phyloP scores from a whole-genome alignment of 2,113 vertebrate species.

The Glareola pratincola region DNA sequence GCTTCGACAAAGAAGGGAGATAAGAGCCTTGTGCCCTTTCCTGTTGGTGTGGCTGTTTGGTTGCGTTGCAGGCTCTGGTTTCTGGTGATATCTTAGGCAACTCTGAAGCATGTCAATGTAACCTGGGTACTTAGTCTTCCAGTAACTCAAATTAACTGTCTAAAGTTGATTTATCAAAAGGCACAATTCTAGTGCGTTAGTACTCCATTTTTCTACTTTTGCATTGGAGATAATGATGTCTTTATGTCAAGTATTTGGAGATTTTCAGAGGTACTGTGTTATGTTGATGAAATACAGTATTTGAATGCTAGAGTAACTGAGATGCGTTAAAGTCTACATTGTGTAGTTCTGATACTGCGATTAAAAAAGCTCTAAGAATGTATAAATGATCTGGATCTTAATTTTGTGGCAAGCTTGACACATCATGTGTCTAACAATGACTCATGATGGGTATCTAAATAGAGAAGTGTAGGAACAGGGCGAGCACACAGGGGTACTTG shows the following conservation, averaged over 20 bases:
- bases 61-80: background rate
- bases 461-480: background rate
- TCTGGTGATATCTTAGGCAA: background rate
- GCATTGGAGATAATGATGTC: background rate
- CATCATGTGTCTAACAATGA: background rate
- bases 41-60: background rate
- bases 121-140: background rate
- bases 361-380: background rate
- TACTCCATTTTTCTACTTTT: background rate
- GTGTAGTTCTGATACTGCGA: rapidly evolving
- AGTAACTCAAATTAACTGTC: background rate
- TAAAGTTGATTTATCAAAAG: background rate
- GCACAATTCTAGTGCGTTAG: background rate
- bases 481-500: background rate
- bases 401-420: background rate
- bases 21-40: background rate
- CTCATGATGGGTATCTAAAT: background rate
- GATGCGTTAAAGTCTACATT: rapidly evolving
- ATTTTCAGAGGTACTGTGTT: background rate
- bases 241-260: background rate
- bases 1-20: background rate
- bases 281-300: background rate
- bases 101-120: background rate
- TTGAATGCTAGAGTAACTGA: background rate
- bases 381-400: background rate